Base-by-base conservation (phyloP, 2,113 vertebrate species). In the Crotophaga sulcirostris region DNA sequence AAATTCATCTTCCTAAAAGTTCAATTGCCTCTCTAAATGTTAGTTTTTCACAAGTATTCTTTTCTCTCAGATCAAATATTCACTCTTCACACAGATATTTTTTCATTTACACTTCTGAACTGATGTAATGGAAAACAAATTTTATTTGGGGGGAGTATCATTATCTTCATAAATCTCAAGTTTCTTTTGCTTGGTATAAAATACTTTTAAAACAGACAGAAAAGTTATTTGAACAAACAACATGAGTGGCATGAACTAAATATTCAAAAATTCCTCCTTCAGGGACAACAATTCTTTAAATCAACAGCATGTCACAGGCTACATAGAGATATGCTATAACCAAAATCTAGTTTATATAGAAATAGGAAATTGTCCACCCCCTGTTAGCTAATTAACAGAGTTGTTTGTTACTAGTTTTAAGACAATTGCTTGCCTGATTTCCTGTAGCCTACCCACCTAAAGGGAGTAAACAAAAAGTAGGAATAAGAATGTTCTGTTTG, bases 401-500 rank as follows among this genome's bases (percentile, higher is more conserved):
- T 4, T 87, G 9, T 26, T 77, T 89, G 19, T 58, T 70, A 42
- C 28, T 82, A 64, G 7, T 80, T 95, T 94, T 96, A 77, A 94
- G 69, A 67, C 34, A 90, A 36, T 36, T 74, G 34, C 16, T 88
- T 88, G 16, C 12, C 31, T 80, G 15, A 25, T 66, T 68, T 49
- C 26, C 45, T 91, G 31, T 73, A 82, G 18, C 15, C 5, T 87
- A 44, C 56, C 9, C 36, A 76, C 13, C 25, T 74, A 81, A 86
- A 87, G 26, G 18, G 28, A 92, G 95, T 62, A 87, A 75, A 62
- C 49, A 81, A 90, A 87, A 96, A 74, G 20, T 81, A 93, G 13
- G 44, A 96, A 95, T 70, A 25, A 80, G 33, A 64, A 68, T 62
- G 26, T 91, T 16, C 38, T 95, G 40, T 84, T 96, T 97, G 42